These are phyloP conservation scores for Drosophila lowei DNA, from an alignment of 1,140 invertebrate species.

Conservation along the genomic window DNA sequence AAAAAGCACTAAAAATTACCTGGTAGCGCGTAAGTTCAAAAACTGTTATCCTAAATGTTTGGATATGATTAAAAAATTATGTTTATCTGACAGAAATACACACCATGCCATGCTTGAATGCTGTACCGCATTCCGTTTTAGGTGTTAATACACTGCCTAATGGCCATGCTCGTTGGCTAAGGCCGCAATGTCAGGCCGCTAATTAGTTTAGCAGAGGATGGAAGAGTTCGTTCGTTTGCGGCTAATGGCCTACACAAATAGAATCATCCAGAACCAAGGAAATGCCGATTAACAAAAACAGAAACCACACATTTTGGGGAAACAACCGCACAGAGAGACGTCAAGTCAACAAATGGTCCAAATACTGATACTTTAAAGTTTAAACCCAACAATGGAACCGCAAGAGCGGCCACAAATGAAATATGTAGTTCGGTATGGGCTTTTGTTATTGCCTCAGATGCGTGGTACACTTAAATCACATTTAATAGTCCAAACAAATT, in stretches of 20 bases:
- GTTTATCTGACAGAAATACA: too few species aligned
- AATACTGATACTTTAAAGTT: conserved; percentile 26
- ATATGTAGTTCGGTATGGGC: conserved; percentile 27
- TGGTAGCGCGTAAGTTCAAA: background rate
- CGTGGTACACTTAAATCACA: conserved; percentile 74
- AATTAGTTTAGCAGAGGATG: conserved; percentile 50
- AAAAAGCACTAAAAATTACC: background rate
- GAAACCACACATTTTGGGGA: background rate
- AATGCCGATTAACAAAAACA: conserved; percentile 29
- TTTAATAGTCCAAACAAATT: conserved; percentile 80
- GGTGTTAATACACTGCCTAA: conserved; percentile 37
- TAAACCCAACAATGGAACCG: conserved; percentile 49
- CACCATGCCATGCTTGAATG: background rate
- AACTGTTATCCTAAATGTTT: background rate
- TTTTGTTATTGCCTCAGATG: conserved; percentile 57
- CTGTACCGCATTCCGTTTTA: conserved; percentile 14
- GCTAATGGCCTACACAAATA: conserved; percentile 66
- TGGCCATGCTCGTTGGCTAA: conserved; percentile 31
- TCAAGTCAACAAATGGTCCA: conserved; percentile 59
- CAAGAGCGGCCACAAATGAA: conserved; percentile 45
- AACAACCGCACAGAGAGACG: conserved; percentile 27
- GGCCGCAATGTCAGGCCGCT: conserved; percentile 26
- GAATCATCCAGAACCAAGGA: conserved; percentile 58
- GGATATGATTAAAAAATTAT: too few species aligned
- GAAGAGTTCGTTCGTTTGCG: background rate